Evolutionary conservation across 2,888 invertebrate genomes (phyloP).

Genomic region (Phlogophora meticulosa): DNA sequence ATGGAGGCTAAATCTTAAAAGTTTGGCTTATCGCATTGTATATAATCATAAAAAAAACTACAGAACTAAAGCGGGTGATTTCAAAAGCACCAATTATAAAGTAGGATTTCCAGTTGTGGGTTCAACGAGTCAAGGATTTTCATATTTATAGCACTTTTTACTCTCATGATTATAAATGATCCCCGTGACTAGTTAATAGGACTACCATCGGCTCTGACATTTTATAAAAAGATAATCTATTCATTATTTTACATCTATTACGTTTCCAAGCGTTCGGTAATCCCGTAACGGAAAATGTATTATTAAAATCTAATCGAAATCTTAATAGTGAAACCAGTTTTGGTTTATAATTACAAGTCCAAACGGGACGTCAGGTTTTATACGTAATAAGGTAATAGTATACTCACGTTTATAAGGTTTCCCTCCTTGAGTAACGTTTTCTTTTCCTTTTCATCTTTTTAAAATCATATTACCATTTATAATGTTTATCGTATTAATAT

Average conservation of each 20-base stretch:
- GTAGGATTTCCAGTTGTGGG: neutral
- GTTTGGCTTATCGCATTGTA: neutral
- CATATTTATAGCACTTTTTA: neutral
- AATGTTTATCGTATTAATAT: neutral
- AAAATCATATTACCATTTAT: neutral
- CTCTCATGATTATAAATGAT: neutral
- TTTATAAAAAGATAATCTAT: constrained; percentile 23
- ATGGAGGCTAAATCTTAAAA: neutral
- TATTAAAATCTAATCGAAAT: constrained; percentile 42
- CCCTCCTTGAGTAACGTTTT: constrained; percentile 3
- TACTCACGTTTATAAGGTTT: constrained; percentile 14
- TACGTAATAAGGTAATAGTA: constrained; percentile 39
- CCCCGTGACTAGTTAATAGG: neutral
- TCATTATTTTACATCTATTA: constrained; percentile 23
- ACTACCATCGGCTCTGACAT: neutral
- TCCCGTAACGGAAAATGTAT: constrained; percentile 34
- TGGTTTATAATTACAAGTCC: constrained; percentile 21
- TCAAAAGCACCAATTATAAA: neutral
- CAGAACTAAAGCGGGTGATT: neutral
- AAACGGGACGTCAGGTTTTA: constrained; percentile 15
- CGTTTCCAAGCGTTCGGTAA: constrained; percentile 29
- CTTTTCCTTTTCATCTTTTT: neutral
- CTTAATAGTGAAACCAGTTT: constrained; percentile 50
- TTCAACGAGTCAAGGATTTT: neutral
- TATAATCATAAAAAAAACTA: neutral